These are phyloP conservation scores for Euschistus heros DNA, from an alignment of 1,140 invertebrate genomes.

Conservation along the genomic window DNA sequence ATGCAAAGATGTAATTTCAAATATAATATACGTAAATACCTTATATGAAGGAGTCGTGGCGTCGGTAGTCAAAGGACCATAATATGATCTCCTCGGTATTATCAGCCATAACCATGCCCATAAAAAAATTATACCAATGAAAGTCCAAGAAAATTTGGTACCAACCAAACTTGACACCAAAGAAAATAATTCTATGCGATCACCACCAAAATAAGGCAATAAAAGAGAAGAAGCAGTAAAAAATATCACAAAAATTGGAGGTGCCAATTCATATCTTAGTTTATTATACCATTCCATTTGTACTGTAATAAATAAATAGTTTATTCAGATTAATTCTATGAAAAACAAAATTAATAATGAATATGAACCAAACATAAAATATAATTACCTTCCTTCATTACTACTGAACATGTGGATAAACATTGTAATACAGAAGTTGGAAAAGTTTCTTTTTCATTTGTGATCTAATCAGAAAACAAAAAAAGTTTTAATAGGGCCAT, in stretches of 20 bases:
- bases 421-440: neutral
- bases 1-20: no score
- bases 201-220: constrained; percentile 33
- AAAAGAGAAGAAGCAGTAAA: constrained; percentile 34
- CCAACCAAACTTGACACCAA: constrained; percentile 30
- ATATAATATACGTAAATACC: constrained; percentile 24
- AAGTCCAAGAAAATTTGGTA: constrained; percentile 34
- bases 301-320: constrained; percentile 3
- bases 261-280: constrained; percentile 34
- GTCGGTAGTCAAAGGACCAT: constrained; percentile 41
- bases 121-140: constrained; percentile 29
- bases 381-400: neutral
- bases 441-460: neutral
- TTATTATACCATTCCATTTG: constrained; percentile 21
- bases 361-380: neutral
- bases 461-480: neutral
- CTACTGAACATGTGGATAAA: neutral
- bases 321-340: neutral
- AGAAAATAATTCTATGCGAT: constrained; percentile 19
- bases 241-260: constrained; percentile 35
- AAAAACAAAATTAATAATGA: neutral
- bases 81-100: constrained; percentile 38
- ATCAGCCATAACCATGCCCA: constrained; percentile 36
- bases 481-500: neutral
- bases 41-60: constrained; percentile 42